These are phyloP conservation scores for Takifugu flavidus DNA, from an alignment of 2,113 vertebrate genomes.

Conservation along the genomic window DNA sequence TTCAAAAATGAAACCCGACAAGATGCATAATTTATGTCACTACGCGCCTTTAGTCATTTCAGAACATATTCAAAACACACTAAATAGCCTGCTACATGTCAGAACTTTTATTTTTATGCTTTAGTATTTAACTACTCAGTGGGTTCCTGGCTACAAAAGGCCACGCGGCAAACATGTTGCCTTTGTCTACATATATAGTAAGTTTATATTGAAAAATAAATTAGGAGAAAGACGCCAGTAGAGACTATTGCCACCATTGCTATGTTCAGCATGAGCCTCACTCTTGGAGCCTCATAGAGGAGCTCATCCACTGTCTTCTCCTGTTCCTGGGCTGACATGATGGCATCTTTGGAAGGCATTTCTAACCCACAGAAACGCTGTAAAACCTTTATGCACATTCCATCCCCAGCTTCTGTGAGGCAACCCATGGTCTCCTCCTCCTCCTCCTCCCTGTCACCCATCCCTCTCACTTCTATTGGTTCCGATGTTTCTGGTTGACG, in stretches of 20 bases:
- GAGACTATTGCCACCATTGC: constrained; percentile 82
- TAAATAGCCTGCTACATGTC: no score
- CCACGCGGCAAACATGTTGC: no score
- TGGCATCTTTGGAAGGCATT: constrained; percentile 65
- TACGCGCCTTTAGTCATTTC: no score
- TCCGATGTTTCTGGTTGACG: constrained; percentile 23
- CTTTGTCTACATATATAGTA: not conserved
- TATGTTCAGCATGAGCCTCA: constrained; percentile 79
- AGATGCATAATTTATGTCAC: no score
- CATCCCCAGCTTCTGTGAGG: not conserved
- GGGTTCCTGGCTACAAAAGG: no score
- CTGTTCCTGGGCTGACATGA: constrained; percentile 74
- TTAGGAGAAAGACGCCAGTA: constrained; percentile 84
- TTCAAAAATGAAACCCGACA: no score
- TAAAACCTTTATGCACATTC: constrained; percentile 51
- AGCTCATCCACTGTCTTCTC: constrained; percentile 81
- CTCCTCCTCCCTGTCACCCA: not conserved
- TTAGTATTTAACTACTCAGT: no score
- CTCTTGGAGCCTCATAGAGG: constrained; percentile 81
- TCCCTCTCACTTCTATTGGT: constrained; percentile 69
- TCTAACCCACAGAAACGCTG: constrained; percentile 83
- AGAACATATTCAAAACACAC: no score
- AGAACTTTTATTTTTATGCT: no score
- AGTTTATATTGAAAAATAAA: constrained; percentile 85
- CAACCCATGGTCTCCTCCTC: constrained; percentile 8